Percentiles rank a stretch among this genome's conserved stretches.
Evolutionary conservation across 2,113 vertebrate genomes (phyloP).

Genomic region (Spilogale gracilis): DNA sequence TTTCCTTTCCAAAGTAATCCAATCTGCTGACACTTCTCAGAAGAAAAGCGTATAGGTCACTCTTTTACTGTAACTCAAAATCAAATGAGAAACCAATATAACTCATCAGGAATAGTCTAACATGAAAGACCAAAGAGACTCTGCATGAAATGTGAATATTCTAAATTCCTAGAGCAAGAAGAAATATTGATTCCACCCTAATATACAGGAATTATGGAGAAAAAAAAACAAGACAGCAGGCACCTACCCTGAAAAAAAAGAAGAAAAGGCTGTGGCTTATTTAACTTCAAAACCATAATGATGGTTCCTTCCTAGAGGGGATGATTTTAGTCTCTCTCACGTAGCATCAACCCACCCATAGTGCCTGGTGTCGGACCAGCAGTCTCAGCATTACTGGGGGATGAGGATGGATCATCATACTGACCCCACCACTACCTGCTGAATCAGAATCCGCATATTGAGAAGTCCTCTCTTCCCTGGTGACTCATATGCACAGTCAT

Average conservation of each 20-base stretch:
- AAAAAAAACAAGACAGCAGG: not conserved
- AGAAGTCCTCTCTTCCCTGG: not conserved
- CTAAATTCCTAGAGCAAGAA: not conserved
- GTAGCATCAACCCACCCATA: not conserved
- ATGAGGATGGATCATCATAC: not conserved
- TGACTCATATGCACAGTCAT: not conserved
- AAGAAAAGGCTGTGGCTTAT: not conserved
- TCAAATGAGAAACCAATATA: not conserved
- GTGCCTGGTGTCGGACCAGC: not conserved
- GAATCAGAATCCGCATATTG: not conserved
- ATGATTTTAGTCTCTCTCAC: not conserved
- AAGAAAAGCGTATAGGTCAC: not conserved
- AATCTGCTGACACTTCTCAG: not conserved
- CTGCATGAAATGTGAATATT: not conserved
- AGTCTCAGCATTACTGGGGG: not conserved
- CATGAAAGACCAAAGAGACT: not conserved
- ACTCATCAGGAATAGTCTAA: not conserved
- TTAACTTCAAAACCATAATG: slow-evolving; percentile 25
- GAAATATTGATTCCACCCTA: not conserved
- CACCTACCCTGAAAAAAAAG: not conserved
- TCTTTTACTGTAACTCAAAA: not conserved
- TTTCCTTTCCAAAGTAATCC: slow-evolving; percentile 8
- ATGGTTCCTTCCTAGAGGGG: not conserved
- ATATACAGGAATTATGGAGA: not conserved
- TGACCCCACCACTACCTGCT: not conserved